Percentiles rank a stretch among this genome's conserved stretches.
Evolutionary conservation across 2,888 invertebrate species (phyloP).

Genomic region (Helicoverpa assulta): DNA sequence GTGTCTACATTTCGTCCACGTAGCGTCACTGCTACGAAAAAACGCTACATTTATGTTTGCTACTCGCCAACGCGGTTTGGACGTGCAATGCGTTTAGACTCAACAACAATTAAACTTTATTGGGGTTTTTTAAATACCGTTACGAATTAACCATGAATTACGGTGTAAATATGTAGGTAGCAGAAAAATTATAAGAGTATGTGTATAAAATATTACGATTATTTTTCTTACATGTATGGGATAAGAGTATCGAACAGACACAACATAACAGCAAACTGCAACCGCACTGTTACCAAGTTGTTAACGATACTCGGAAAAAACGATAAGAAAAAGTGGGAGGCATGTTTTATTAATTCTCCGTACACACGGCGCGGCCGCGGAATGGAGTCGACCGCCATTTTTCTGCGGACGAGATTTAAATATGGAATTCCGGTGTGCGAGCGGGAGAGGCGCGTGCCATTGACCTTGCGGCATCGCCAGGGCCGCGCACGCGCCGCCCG

Average conservation of each 20-base stretch:
- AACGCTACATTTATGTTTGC: constrained; percentile 64
- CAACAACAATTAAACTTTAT: constrained; percentile 65
- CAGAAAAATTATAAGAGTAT: constrained; percentile 62
- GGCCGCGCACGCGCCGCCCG: constrained; percentile 86
- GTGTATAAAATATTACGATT: constrained; percentile 72
- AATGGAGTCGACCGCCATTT: constrained; percentile 89
- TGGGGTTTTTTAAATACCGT: constrained; percentile 71
- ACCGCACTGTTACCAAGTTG: constrained; percentile 79
- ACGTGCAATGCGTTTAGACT: constrained; percentile 62
- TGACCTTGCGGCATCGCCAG: constrained; percentile 86
- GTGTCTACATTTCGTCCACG: constrained; percentile 57
- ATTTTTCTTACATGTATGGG: constrained; percentile 70
- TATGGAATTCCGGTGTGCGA: constrained; percentile 91
- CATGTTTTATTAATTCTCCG: constrained; percentile 89
- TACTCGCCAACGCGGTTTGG: constrained; percentile 62
- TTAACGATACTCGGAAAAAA: constrained; percentile 85
- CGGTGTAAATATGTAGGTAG: constrained; percentile 51
- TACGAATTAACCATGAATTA: constrained; percentile 64
- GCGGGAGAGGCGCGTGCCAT: constrained; percentile 89
- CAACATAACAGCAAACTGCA: constrained; percentile 76
- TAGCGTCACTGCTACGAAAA: constrained; percentile 72
- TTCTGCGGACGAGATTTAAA: constrained; percentile 91
- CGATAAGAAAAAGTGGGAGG: constrained; percentile 82
- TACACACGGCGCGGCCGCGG: constrained; percentile 84
- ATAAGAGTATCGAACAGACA: constrained; percentile 57